Base-by-base conservation (phyloP, 2,797 vertebrate species). In the Phaenicophaeus curvirostris region DNA sequence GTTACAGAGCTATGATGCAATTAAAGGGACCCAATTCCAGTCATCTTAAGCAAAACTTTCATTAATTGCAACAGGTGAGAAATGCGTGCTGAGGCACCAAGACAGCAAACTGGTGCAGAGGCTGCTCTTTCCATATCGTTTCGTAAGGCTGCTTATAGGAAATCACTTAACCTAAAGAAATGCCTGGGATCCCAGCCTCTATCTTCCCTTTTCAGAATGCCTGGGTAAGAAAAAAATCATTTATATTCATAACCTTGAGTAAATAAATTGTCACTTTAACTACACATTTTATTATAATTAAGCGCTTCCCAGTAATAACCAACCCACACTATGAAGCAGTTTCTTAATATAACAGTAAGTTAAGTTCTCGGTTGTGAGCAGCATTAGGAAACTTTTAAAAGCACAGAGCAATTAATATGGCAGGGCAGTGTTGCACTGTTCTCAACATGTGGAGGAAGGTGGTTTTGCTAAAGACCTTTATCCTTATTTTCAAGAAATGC, bases 241-340 rank as follows among this genome's bases (percentile, higher is more conserved):
- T 58, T 87, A 44, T 72, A 86, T 81, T 72, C 74, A 81, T 91
- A 93, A 88, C 18, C 42, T 35, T 18, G 33, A 71, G 89, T 94
- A 93, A 96, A 94, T 90, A 95, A 90, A 92, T 59, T 80, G 78
- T 89, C 85, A 12, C 53, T 95, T 75, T 69, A 85, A 83, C 72
- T 67, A 46, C 62, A 48, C 33, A 3, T 90, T 88, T 89, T 75
- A 71, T 73, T 89, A 79, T 92, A 95, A 95, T 90, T 77, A 95
- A 94, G 62, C 0, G 0, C 91, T 94, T 95, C 69, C 62, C 33
- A 0, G 28, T 92, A 86, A 90, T 81, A 92, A 69, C 63, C 77
- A 87, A 53, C 80, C 88, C 90, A 78, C 87, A 58, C 54, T 25
- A 13, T 8, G 21, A 85, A 89, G 63, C 5, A 2, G 69, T 78